Percentiles rank a stretch among this genome's conserved stretches.
Conservation (phyloP, 2,888 invertebrate species). For the Prosapia bicincta region DNA sequence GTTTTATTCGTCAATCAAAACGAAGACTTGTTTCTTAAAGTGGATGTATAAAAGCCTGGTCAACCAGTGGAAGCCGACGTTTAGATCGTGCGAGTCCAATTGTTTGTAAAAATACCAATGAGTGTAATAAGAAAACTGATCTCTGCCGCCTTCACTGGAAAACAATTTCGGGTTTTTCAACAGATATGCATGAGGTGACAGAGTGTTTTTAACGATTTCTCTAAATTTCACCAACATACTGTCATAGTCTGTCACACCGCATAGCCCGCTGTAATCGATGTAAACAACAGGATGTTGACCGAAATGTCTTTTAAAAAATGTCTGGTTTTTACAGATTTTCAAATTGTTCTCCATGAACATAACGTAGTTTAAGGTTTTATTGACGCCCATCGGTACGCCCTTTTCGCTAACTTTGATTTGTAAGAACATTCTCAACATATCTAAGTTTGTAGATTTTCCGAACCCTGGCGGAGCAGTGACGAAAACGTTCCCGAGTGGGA, state of each 20-base stretch:
- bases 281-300: neutral
- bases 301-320: neutral
- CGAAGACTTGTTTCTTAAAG: neutral
- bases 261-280: neutral
- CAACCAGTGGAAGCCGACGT: neutral
- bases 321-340: neutral
- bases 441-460: neutral
- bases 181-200: neutral
- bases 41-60: neutral
- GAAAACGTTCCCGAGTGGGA: neutral
- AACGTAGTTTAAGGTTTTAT: neutral
- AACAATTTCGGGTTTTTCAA: neutral
- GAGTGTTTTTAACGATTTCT: neutral
- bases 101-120: neutral
- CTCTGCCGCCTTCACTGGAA: neutral
- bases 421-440: neutral
- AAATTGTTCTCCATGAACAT: neutral
- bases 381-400: neutral
- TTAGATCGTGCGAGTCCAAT: neutral
- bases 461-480: neutral
- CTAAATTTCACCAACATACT: neutral
- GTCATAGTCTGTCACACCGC: neutral
- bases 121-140: neutral
- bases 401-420: neutral
- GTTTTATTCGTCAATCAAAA: neutral